These are phyloP conservation scores for Poeciliopsis gracilis DNA, from an alignment of 2,797 vertebrate genomes.

Conservation along the genomic window DNA sequence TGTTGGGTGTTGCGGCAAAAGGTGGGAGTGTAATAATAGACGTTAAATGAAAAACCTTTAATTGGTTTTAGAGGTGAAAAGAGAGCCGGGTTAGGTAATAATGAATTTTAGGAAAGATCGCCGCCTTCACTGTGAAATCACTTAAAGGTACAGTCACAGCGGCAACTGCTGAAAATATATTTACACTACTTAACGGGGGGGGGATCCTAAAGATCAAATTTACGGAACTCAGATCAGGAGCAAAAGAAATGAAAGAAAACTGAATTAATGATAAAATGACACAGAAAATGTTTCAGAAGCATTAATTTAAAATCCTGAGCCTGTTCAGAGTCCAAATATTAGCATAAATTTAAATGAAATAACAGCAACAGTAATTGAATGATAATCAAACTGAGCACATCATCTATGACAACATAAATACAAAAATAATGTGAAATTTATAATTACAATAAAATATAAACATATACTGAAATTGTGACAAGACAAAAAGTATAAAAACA, in stretches of 20 bases:
- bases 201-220: neutral
- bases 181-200: too few species aligned
- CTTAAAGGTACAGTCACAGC: neutral
- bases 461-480: neutral
- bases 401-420: too few species aligned
- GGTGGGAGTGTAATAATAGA: slow-evolving; percentile 24
- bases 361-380: too few species aligned
- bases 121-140: slow-evolving; percentile 2
- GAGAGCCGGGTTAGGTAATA: slow-evolving; percentile 19
- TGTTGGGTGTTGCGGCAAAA: slow-evolving; percentile 5
- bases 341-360: too few species aligned
- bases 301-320: neutral
- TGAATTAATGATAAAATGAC: neutral
- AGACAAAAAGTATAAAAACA: neutral
- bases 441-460: neutral
- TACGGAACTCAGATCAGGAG: neutral
- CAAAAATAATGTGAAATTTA: neutral
- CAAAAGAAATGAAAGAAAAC: neutral
- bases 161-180: neutral
- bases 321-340: too few species aligned
- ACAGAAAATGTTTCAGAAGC: neutral
- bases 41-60: slow-evolving; percentile 22
- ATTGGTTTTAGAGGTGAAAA: slow-evolving; percentile 36
- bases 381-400: too few species aligned
- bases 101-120: slow-evolving; percentile 23